These are phyloP conservation scores for Synergus itoensis DNA, from an alignment of 2,888 invertebrate species.

Conservation along the genomic window DNA sequence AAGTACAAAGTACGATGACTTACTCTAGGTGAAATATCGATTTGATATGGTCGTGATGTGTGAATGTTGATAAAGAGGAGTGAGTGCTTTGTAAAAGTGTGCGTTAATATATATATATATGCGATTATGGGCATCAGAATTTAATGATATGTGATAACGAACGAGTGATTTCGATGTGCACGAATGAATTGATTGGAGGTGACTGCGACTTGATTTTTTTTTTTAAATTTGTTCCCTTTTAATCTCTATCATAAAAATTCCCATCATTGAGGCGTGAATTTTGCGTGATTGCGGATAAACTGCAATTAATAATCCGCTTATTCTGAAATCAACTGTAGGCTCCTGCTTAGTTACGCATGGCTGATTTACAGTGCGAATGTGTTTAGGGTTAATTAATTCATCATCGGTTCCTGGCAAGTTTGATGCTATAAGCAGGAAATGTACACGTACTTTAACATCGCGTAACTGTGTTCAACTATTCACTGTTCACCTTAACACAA, in stretches of 20 bases:
- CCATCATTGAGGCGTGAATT: not conserved
- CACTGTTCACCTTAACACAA: not conserved
- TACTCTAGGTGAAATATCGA: not conserved
- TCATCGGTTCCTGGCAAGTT: not conserved
- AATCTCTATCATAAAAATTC: no score
- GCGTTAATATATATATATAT: constrained; percentile 9
- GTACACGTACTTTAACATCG: not conserved
- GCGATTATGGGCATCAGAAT: not conserved
- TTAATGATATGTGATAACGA: constrained; percentile 53
- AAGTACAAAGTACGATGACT: not conserved
- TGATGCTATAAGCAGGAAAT: not conserved
- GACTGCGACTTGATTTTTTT: constrained; percentile 53
- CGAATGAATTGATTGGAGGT: constrained; percentile 56
- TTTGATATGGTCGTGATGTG: constrained; percentile 21
- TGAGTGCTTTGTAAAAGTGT: constrained; percentile 5
- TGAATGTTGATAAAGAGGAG: constrained; percentile 19
- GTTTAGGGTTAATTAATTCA: constrained; percentile 1
- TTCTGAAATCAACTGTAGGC: not conserved
- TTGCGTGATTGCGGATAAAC: not conserved
- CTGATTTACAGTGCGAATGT: not conserved
- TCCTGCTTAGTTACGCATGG: not conserved
- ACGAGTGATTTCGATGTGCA: constrained; percentile 65
- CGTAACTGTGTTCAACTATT: not conserved
- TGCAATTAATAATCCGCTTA: not conserved
- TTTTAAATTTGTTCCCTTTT: not conserved